These are phyloP conservation scores for Philantomba maxwellii DNA, from an alignment of 2,113 vertebrate genomes.

Conservation along the genomic window DNA sequence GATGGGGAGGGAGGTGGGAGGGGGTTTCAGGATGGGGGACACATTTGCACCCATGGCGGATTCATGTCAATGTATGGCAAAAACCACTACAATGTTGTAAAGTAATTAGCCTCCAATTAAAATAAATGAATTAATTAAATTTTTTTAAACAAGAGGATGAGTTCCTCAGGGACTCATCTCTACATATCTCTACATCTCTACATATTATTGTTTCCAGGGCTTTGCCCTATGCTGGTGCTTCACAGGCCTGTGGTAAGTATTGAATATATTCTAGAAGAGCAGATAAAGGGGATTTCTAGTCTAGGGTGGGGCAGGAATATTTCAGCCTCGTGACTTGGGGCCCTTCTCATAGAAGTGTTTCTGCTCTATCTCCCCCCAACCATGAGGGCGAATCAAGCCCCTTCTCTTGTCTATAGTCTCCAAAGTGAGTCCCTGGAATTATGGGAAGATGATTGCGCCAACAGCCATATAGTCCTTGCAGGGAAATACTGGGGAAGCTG, in stretches of 20 bases:
- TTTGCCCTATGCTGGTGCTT: background rate
- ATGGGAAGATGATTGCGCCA: background rate
- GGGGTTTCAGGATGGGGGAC: background rate
- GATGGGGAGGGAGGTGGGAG: background rate
- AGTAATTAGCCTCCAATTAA: background rate
- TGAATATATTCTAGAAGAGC: background rate
- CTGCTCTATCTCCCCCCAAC: background rate
- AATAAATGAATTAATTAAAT: background rate
- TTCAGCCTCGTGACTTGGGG: background rate
- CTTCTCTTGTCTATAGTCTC: background rate
- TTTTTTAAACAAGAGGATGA: background rate
- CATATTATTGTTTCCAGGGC: background rate
- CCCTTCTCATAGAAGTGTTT: background rate
- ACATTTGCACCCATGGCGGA: accelerated
- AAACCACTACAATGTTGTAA: background rate
- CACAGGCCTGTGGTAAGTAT: background rate
- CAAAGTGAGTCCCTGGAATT: background rate
- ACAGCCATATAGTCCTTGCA: background rate
- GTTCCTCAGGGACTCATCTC: background rate
- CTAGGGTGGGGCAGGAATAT: background rate
- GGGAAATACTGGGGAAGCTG: background rate
- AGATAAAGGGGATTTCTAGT: background rate
- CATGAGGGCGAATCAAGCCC: background rate
- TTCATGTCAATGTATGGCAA: background rate
- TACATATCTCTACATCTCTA: background rate